phyloP scores from a whole-genome alignment of 2,797 vertebrate species.

The Cossypha polioptera region DNA sequence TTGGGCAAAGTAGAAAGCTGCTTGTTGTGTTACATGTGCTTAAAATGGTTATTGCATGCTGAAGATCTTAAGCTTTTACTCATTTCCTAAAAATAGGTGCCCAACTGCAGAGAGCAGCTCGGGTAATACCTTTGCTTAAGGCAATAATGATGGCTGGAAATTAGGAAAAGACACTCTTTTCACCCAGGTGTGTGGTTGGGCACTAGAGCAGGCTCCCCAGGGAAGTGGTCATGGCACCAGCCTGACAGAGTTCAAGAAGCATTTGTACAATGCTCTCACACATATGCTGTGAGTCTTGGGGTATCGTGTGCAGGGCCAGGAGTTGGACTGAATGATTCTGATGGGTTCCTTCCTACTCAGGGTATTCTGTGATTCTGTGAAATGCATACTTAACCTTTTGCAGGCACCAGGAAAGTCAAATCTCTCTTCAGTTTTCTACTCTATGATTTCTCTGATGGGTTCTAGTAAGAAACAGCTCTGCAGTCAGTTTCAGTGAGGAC shows the following conservation, averaged over 20 bases:
- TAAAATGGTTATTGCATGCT: not conserved
- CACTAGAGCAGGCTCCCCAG: no score
- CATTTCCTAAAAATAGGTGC: not conserved
- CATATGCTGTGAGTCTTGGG: not conserved
- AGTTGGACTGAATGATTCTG: not conserved
- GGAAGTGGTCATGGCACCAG: not conserved
- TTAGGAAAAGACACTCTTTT: not conserved
- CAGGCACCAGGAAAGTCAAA: not conserved
- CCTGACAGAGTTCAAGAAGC: not conserved
- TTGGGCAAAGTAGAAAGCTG: not conserved
- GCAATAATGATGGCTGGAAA: not conserved
- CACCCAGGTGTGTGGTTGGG: fast-evolving
- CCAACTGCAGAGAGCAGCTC: not conserved
- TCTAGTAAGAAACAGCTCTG: not conserved
- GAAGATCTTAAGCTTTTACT: not conserved
- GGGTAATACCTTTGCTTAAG: not conserved
- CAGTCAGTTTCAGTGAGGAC: not conserved
- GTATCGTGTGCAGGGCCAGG: fast-evolving
- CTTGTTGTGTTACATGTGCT: not conserved
- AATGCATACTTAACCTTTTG: not conserved
- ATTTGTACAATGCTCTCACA: fast-evolving
- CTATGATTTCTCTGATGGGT: not conserved
- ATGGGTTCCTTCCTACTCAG: not conserved
- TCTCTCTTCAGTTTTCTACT: not conserved
- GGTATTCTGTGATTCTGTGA: not conserved